Conservation (phyloP, 2,888 invertebrate genomes). For the Drosophila pegasa region DNA sequence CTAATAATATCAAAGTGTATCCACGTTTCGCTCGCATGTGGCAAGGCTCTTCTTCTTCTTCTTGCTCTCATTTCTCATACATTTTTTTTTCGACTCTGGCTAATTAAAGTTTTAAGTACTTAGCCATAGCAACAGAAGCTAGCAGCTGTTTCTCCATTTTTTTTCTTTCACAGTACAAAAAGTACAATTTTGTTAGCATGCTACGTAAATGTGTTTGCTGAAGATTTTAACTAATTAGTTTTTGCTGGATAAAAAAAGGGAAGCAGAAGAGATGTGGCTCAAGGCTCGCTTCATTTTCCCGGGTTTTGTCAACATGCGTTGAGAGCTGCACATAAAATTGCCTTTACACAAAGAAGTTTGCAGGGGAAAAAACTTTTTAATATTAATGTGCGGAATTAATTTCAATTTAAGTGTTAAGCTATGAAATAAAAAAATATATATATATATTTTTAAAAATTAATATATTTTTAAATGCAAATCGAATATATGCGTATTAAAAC, state of each 20-base stretch:
- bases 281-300: constrained; percentile 3
- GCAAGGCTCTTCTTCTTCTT: neutral
- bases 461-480: too few relatives aligned
- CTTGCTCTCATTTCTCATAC: neutral
- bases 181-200: constrained; percentile 6
- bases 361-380: neutral
- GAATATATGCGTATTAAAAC: too few relatives aligned
- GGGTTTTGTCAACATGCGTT: constrained; percentile 15
- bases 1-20: constrained; percentile 69
- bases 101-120: constrained; percentile 75
- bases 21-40: constrained; percentile 19
- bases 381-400: neutral
- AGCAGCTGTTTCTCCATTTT: constrained; percentile 53
- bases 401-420: neutral
- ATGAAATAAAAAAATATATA: too few relatives aligned
- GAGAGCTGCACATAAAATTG: neutral
- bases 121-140: constrained; percentile 36
- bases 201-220: constrained; percentile 45
- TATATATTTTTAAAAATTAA: too few relatives aligned
- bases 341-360: neutral
- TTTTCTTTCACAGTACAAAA: constrained; percentile 38
- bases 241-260: constrained; percentile 13
- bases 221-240: constrained; percentile 52
- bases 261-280: constrained; percentile 10
- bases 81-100: constrained; percentile 26